Conservation (phyloP, 2,113 vertebrate genomes). For the Boulengerochromis microlepis region DNA sequence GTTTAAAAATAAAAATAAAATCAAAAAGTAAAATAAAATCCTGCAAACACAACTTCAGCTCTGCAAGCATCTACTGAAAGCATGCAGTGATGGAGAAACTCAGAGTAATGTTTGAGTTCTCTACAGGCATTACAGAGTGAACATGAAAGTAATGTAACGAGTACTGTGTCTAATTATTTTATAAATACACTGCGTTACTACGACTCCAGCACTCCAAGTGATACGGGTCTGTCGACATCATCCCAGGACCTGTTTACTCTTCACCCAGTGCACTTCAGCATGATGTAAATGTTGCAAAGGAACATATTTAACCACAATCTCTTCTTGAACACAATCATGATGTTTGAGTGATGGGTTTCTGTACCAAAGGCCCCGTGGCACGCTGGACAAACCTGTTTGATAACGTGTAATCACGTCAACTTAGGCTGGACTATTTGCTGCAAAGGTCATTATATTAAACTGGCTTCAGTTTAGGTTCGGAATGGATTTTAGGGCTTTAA, state of each 20-base stretch:
- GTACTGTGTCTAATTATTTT: not conserved
- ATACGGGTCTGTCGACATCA: rapidly evolving
- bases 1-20: not conserved
- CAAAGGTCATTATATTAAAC: not conserved
- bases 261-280: not conserved
- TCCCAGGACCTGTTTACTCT: rapidly evolving
- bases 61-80: not conserved
- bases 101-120: not conserved
- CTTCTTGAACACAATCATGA: not conserved
- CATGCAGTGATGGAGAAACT: not conserved
- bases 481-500: not conserved
- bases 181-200: not conserved
- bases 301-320: not conserved
- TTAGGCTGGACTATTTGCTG: not conserved
- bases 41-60: not conserved
- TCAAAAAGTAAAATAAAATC: not conserved
- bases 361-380: not conserved
- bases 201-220: not conserved
- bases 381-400: not conserved
- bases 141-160: rapidly evolving
- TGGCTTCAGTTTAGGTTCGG: rapidly evolving
- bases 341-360: not conserved
- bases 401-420: not conserved
- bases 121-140: not conserved
- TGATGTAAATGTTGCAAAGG: not conserved